Percentiles rank a stretch among this genome's conserved stretches.
Evolutionary conservation across 2,888 invertebrate genomes (phyloP).

Genomic region (Sphinx pinastri): DNA sequence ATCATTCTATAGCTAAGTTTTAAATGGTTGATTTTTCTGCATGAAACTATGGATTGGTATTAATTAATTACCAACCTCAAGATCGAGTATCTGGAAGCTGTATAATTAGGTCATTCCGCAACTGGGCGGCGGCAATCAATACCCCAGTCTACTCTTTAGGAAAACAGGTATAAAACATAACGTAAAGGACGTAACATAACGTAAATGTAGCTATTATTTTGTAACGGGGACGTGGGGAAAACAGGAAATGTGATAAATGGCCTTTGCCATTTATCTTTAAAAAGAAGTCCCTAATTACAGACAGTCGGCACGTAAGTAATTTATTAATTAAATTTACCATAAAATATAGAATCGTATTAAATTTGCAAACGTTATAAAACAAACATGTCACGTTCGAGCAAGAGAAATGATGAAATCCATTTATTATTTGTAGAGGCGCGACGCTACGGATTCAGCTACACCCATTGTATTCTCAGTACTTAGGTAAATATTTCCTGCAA

Average conservation of each 20-base stretch:
- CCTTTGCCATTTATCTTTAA: no score
- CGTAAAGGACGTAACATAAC: no score
- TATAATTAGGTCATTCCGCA: neutral
- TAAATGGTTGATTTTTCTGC: no score
- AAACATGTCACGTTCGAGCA: neutral
- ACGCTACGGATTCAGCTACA: slow-evolving; percentile 47
- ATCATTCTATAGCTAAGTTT: no score
- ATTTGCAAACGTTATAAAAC: neutral
- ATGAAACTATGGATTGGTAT: neutral
- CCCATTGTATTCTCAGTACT: slow-evolving; percentile 17
- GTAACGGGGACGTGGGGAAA: no score
- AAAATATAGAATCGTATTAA: no score
- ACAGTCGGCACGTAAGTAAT: no score
- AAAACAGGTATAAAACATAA: neutral
- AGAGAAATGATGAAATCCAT: neutral
- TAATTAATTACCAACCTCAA: neutral
- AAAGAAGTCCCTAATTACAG: no score
- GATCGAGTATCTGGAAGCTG: neutral
- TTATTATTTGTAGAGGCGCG: neutral
- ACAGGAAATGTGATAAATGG: no score
- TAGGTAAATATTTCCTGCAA: slow-evolving; percentile 79
- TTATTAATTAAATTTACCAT: no score
- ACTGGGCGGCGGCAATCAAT: slow-evolving; percentile 5
- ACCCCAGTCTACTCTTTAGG: neutral
- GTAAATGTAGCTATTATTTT: no score